Conservation (phyloP, 2,888 invertebrate genomes). For the Smittia aterrima region DNA sequence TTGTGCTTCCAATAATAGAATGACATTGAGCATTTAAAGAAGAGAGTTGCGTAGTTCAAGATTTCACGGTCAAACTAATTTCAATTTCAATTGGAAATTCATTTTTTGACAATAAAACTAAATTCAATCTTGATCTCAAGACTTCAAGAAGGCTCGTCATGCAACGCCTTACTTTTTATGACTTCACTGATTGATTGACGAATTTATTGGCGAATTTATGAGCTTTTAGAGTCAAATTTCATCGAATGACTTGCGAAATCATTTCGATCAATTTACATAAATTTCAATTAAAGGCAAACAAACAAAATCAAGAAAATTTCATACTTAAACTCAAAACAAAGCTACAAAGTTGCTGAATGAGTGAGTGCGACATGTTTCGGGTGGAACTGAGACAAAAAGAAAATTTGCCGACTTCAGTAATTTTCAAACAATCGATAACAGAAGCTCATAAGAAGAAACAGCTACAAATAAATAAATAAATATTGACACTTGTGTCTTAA, state of each 20-base stretch:
- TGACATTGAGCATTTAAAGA: no score
- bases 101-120: background rate
- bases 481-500: no score
- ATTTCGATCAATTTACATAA: background rate
- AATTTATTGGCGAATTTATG: background rate
- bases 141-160: background rate
- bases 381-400: no score
- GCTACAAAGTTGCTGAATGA: background rate
- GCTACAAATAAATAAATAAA: no score
- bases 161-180: background rate
- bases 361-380: background rate
- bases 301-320: background rate
- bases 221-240: background rate
- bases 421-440: no score
- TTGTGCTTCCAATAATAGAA: no score
- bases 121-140: background rate
- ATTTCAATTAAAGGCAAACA: slow-evolving; percentile 11
- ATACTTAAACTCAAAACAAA: background rate
- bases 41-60: background rate
- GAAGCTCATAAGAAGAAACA: no score
- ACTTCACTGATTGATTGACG: background rate
- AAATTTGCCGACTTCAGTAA: no score
- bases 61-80: slow-evolving; percentile 2
- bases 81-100: background rate
- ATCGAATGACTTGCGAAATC: background rate